phyloP scores from a whole-genome alignment of 2,113 vertebrate species.

The Cyanocitta stelleri region DNA sequence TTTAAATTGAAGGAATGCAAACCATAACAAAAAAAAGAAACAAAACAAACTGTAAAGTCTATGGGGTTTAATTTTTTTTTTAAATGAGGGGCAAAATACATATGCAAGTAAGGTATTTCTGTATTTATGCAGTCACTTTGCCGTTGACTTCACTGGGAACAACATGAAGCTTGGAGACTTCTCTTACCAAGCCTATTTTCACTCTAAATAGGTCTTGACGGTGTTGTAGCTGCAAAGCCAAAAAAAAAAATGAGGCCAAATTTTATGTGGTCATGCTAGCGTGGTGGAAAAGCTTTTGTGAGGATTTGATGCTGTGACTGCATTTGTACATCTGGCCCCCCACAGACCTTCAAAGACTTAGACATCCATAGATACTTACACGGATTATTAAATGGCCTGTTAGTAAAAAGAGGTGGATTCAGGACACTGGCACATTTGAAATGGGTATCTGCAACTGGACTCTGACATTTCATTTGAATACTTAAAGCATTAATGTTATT shows the following conservation, averaged over 20 bases:
- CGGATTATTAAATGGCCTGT: constrained; percentile 57
- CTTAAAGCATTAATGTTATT: constrained; percentile 66
- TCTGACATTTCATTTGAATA: constrained; percentile 59
- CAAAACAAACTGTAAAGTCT: not conserved
- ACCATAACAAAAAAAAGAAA: not conserved
- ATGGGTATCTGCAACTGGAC: constrained; percentile 31
- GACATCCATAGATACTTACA: constrained; percentile 39
- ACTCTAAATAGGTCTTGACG: constrained; percentile 24
- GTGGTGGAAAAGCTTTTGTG: constrained; percentile 44
- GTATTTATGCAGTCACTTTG: not conserved
- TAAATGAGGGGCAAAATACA: not conserved
- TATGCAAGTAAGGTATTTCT: not conserved
- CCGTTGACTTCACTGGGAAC: not conserved
- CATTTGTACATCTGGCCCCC: constrained; percentile 61
- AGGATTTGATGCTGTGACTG: constrained; percentile 54
- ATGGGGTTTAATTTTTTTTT: not conserved
- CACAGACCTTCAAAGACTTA: constrained; percentile 43
- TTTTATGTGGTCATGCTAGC: constrained; percentile 24
- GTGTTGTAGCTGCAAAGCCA: not conserved
- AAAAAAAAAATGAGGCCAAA: constrained; percentile 30
- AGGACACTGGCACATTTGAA: constrained; percentile 58
- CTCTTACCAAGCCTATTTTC: constrained; percentile 10
- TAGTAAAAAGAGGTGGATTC: constrained; percentile 60
- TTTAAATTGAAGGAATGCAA: constrained; percentile 5
- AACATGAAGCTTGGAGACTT: not conserved